phyloP scores from a whole-genome alignment of 23 tunicate genomes.

The Botrylloides violaceus region DNA sequence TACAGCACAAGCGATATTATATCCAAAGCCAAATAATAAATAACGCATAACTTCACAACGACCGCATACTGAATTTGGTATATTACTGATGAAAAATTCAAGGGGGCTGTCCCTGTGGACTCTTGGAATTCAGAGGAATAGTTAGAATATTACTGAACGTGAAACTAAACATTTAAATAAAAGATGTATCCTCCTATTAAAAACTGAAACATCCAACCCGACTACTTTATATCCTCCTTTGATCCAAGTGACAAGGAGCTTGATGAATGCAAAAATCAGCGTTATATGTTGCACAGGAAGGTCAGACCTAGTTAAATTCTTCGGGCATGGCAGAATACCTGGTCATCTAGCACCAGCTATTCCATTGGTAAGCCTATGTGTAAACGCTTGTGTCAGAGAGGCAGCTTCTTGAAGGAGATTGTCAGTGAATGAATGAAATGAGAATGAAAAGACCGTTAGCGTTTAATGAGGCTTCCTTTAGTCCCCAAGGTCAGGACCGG shows the following conservation, averaged over 20 bases:
- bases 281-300: too few species aligned
- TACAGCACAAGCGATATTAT: constrained; percentile 4
- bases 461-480: too few species aligned
- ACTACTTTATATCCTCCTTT: neutral
- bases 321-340: too few species aligned
- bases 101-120: constrained; percentile 23
- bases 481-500: too few species aligned
- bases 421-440: too few species aligned
- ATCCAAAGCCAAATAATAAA: constrained; percentile 17
- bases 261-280: too few species aligned
- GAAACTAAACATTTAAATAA: constrained; percentile 28
- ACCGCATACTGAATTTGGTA: constrained; percentile 2
- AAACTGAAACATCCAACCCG: neutral
- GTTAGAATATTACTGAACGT: constrained; percentile 25
- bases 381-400: too few species aligned
- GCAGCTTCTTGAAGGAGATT: too few species aligned
- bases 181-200: neutral
- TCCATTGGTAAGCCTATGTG: too few species aligned
- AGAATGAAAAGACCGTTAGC: too few species aligned
- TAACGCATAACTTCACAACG: constrained; percentile 10
- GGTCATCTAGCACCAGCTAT: too few species aligned
- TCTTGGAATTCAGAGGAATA: constrained; percentile 3
- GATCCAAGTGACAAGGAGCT: constrained; percentile 2
- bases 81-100: constrained; percentile 25
- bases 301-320: too few species aligned